These are phyloP conservation scores for Brachymystax lenok DNA, from an alignment of 2,797 vertebrate genomes.

Conservation along the genomic window DNA sequence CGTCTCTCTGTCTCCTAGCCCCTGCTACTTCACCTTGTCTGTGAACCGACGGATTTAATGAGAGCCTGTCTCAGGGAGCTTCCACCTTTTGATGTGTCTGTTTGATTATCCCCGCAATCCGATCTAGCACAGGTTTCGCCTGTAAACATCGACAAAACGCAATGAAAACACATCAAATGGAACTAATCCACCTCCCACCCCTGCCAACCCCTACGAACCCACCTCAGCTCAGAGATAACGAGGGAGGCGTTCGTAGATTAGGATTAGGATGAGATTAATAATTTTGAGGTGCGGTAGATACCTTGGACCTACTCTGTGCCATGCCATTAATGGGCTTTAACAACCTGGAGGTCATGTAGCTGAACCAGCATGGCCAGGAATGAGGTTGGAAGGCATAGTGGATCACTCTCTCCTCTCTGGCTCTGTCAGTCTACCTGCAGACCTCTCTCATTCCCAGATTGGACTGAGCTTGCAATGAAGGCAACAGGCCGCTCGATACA, in stretches of 20 bases:
- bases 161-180: slow-evolving; percentile 60
- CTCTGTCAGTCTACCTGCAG: slow-evolving; percentile 40
- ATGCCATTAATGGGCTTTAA: slow-evolving; percentile 74
- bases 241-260: slow-evolving; percentile 56
- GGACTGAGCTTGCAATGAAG: too few relatives aligned
- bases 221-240: slow-evolving; percentile 43
- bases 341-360: slow-evolving; percentile 69
- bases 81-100: slow-evolving; percentile 64
- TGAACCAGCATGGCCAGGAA: slow-evolving; percentile 60
- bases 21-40: slow-evolving; percentile 62
- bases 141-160: slow-evolving; percentile 66
- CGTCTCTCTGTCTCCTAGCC: slow-evolving; percentile 42
- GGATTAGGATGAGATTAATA: slow-evolving; percentile 66
- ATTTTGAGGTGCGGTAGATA: slow-evolving; percentile 66
- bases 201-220: slow-evolving; percentile 48
- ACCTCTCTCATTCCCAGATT: too few relatives aligned
- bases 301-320: slow-evolving; percentile 49
- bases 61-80: slow-evolving; percentile 61
- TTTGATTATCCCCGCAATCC: slow-evolving; percentile 70
- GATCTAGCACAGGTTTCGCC: slow-evolving; percentile 55
- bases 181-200: slow-evolving; percentile 47
- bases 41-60: slow-evolving; percentile 68
- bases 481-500: too few relatives aligned
- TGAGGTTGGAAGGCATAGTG: slow-evolving; percentile 51
- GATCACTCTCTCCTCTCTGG: slow-evolving; percentile 48